A percentile compares a stretch with the other conserved stretches of the same genome.
Conservation (phyloP, 2,797 vertebrate species). For the Sebastes itinus region DNA sequence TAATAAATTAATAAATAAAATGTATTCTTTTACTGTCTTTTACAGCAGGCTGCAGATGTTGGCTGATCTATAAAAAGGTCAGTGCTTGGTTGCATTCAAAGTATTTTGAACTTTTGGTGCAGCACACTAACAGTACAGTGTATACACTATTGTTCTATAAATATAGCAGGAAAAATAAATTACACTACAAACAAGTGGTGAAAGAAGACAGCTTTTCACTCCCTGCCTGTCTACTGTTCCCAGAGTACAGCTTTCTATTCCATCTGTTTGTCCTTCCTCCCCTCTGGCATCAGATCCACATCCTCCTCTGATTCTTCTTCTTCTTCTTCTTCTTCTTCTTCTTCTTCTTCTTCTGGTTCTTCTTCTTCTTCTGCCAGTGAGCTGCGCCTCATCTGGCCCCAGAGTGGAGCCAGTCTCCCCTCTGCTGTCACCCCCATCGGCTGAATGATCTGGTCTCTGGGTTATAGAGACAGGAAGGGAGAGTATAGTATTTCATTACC, state of each 20-base stretch:
- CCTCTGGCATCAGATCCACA: conserved; percentile 6
- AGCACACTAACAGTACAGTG: too few species aligned
- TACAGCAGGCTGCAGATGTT: too few species aligned
- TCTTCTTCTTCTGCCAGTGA: conserved; percentile 55
- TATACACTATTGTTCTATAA: too few species aligned
- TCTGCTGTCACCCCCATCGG: conserved; percentile 72
- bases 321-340: conserved; percentile 37
- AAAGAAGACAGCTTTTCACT: too few species aligned
- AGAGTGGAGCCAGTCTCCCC: conserved; percentile 73
- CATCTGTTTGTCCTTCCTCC: conserved; percentile 29
- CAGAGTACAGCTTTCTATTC: conserved; percentile 6
- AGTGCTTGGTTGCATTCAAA: too few species aligned
- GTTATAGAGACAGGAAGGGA: neutral
- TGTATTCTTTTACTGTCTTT: too few species aligned
- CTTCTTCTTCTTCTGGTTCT: conserved; percentile 55
- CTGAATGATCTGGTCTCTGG: conserved; percentile 80
- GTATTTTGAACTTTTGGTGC: too few species aligned
- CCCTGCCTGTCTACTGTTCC: neutral
- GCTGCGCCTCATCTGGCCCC: conserved; percentile 59
- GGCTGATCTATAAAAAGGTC: too few species aligned
- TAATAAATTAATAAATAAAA: too few species aligned
- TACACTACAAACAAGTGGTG: neutral
- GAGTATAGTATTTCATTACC: neutral
- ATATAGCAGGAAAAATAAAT: too few species aligned
- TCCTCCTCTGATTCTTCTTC: conserved; percentile 52